Evolutionary conservation across 2,113 vertebrate species (phyloP), one percentile per base, ranked within the genome.

Genomic region (Abramis brama): DNA sequence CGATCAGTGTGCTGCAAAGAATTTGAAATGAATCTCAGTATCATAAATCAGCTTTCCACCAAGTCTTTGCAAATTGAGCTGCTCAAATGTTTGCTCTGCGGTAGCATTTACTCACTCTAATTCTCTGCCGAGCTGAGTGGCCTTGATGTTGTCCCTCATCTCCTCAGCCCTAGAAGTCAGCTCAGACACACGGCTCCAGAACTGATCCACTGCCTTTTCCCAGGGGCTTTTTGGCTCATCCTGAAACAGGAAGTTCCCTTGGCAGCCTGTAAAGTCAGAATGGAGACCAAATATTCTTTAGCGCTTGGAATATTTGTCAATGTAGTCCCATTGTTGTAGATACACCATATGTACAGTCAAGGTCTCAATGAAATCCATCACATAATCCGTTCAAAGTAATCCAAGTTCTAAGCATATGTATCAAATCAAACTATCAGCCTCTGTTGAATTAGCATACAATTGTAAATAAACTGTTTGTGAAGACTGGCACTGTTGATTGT

Each of bases 71-170:
- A 55, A 19, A 55, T 9, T 33, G 47, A 33, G 8, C 0, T 36
- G 7, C 1, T 70, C 75, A 76, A 8, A 76, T 76, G 25, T 30
- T 74, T 80, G 15, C n/a, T 62, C 6, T 30, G 13, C 23, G 27
- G n/a, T n/a, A 74, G 47, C 30, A 36, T 57, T 70, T 68, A 95
- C 95, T 95, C 89, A 96, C 95, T 95, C 94, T 9, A 96, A 89
- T 82, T 95, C 94, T 84, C 88, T 90, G 92, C 85, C 90, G 83
- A 96, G 84, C 87, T 94, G 82, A 0, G 92, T 87, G 62, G 86
- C 87, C 81, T 36, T 89, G 78, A 95, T 86, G 77, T 88, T 83
- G 5, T 82, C 64, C 47, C 91, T 59, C 43, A 93, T 9, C 0
- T 87, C 87, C 0, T 94, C 92, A 0, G 91, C 90, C 2, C 74